These are phyloP conservation scores for Acrocephalus scirpaceus DNA, from an alignment of 2,797 vertebrate genomes.

Conservation along the genomic window DNA sequence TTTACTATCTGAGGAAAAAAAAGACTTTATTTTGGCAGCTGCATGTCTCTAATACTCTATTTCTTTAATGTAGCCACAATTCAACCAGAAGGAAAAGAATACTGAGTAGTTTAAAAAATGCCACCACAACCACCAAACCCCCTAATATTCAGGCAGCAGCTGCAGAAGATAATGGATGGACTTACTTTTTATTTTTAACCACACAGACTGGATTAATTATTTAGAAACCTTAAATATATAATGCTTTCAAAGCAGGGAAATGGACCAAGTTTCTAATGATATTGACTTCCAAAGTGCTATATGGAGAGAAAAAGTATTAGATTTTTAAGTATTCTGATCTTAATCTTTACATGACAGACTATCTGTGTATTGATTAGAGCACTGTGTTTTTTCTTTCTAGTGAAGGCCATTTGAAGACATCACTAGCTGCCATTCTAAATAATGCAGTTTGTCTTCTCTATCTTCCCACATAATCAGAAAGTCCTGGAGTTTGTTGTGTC, in stretches of 20 bases:
- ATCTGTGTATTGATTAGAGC: conserved; percentile 75
- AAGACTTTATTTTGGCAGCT: background rate
- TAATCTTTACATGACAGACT: conserved; percentile 77
- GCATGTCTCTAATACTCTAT: background rate
- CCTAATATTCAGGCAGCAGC: conserved; percentile 58
- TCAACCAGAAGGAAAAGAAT: conserved; percentile 5
- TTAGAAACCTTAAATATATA: conserved; percentile 78
- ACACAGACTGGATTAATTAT: conserved; percentile 77
- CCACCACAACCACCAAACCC: background rate
- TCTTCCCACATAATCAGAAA: conserved; percentile 56
- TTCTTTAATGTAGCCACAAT: conserved; percentile 10
- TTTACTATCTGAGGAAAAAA: background rate
- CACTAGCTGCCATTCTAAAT: conserved; percentile 66
- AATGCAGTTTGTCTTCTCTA: conserved; percentile 63
- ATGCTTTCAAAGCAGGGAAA: conserved; percentile 76
- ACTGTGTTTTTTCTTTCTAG: conserved; percentile 59
- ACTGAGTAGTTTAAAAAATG: background rate
- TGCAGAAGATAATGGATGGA: conserved; percentile 69
- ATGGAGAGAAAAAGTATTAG: conserved; percentile 73
- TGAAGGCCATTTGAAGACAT: conserved; percentile 70
- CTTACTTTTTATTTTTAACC: conserved; percentile 76
- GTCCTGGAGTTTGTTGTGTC: conserved; percentile 37
- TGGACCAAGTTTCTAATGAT: conserved; percentile 71
- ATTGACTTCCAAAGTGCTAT: conserved; percentile 76
- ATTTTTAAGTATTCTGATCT: conserved; percentile 80